A percentile compares a stretch with the other conserved stretches of the same genome.
phyloP scores from a whole-genome alignment of 2,113 vertebrate genomes.

The Corythornis cristatus region DNA sequence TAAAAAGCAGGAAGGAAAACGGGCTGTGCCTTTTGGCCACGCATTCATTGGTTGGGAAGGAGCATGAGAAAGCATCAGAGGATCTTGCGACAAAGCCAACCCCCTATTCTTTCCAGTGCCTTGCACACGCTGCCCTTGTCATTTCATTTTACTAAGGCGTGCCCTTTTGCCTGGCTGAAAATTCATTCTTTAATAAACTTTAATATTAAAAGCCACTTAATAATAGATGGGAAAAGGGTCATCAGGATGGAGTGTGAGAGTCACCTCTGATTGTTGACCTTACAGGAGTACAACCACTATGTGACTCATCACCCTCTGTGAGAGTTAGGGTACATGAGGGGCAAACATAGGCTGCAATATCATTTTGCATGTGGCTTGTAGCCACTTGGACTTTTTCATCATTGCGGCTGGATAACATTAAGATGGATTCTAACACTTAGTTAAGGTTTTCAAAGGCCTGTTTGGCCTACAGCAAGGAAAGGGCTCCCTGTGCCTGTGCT shows the following conservation, averaged over 20 bases:
- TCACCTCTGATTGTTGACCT: background rate
- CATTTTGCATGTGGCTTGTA: background rate
- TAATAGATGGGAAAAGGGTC: background rate
- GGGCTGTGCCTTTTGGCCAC: background rate
- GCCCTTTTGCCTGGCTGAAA: background rate
- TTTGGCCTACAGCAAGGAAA: background rate
- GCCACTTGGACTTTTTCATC: background rate
- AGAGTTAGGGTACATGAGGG: background rate
- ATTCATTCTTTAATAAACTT: background rate
- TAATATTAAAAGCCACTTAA: background rate
- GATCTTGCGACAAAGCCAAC: background rate
- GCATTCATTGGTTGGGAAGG: rapidly evolving
- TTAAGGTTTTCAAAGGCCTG: background rate
- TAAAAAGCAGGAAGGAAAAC: background rate
- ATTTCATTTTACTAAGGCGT: rapidly evolving
- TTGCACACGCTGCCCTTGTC: background rate
- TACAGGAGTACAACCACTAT: background rate
- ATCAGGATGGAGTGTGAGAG: background rate
- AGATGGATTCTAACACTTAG: background rate
- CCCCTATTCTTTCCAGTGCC: background rate
- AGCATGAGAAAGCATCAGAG: background rate
- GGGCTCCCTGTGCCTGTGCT: background rate
- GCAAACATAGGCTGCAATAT: background rate
- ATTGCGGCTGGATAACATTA: background rate
- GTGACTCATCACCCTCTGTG: background rate